Evolutionary conservation across 2,113 vertebrate species (phyloP).

Genomic region (Limanda limanda): DNA sequence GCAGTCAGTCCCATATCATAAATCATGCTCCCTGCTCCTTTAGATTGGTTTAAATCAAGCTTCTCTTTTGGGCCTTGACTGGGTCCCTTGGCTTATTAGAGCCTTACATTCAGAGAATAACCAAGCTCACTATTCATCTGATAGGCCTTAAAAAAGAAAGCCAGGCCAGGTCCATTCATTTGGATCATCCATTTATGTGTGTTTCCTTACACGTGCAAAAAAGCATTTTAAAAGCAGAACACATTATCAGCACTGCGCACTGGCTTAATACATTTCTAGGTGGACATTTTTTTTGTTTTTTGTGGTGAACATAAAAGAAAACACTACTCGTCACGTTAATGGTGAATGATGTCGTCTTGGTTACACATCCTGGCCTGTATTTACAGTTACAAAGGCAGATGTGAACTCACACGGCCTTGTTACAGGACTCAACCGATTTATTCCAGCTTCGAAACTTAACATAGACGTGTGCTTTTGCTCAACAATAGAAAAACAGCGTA

Average conservation of each 20-base stretch:
- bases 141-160: conserved; percentile 63
- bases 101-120: conserved; percentile 71
- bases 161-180: conserved; percentile 52
- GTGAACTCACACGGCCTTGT: background rate
- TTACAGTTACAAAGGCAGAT: background rate
- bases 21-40: conserved; percentile 76
- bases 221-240: background rate
- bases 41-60: conserved; percentile 80
- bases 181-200: conserved; percentile 49
- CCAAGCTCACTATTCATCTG: conserved; percentile 78
- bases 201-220: conserved; percentile 12
- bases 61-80: conserved; percentile 73
- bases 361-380: background rate
- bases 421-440: background rate
- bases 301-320: background rate
- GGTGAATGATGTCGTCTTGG: background rate
- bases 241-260: background rate
- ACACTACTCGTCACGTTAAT: background rate
- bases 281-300: background rate
- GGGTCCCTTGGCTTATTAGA: conserved; percentile 81
- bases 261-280: background rate
- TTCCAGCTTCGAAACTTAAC: background rate
- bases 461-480: background rate
- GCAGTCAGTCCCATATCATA: conserved; percentile 70
- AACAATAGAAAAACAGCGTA: background rate